Evolutionary conservation across 2,888 invertebrate genomes (phyloP), one percentile per base, ranked within the genome.

Genomic region (Helleia helle): DNA sequence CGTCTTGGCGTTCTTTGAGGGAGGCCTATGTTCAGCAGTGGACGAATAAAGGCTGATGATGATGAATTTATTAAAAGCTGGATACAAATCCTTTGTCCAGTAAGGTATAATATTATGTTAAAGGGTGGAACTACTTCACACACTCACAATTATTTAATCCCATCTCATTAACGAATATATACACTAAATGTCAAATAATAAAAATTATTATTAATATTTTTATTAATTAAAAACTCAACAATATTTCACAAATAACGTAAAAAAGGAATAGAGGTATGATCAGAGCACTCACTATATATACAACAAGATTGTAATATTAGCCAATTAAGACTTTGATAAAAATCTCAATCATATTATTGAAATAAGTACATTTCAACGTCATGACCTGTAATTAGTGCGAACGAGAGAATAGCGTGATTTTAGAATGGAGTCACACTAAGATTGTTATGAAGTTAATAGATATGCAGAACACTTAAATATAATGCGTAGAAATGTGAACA

Each of bases 171-270:
- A 4, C 18, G 18, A 18, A 18, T 5, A 22, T 8, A 22, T 2
- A 5, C 7, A 8, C n/a, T n/a, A n/a, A n/a, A n/a, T n/a, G 6
- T 22, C 3, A 4, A n/a, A 22, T 22, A 22, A 40, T 11, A 39
- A 29, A 36, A 6, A 11, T 15, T 8, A 42, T 38, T 38, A 47
- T 46, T 66, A 58, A 60, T 51, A 54, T 58, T 69, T 79, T 81
- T 76, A 77, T 76, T 79, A 71, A 70, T 70, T 22, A 74, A 83
- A 83, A 34, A 83, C 71, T 83, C 83, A 83, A 83, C 83, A 81
- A 76, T 71, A 63, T 64, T 63, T 63, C 74, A 77, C 71, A 70
- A 73, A 59, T 67, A 70, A 72, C 62, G 68, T 70, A 63, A 55
- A 66, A 62, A 28, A 43, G 34, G 22, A 22, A 22, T 18, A 18